Evolutionary conservation across 2,888 invertebrate genomes (phyloP).

Genomic region (Ryuthela nishihirai): DNA sequence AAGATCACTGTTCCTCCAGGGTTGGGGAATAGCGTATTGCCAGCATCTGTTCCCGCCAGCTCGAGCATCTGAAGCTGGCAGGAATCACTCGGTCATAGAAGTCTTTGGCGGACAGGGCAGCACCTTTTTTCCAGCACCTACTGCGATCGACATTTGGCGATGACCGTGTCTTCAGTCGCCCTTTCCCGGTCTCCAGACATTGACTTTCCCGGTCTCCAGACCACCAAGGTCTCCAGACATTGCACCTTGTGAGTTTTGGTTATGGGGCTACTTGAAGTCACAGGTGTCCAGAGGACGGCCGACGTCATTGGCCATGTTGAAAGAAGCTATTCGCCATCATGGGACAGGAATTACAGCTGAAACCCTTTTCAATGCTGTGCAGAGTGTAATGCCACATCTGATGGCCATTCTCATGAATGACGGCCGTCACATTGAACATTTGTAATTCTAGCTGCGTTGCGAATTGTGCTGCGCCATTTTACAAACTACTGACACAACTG

Average conservation of each 20-base stretch:
- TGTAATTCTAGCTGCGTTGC: too few relatives aligned
- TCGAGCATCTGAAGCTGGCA: too few relatives aligned
- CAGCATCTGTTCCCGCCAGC: too few relatives aligned
- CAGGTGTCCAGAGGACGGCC: not conserved
- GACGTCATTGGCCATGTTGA: not conserved
- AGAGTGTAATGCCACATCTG: not conserved
- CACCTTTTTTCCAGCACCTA: not conserved
- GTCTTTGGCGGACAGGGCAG: too few relatives aligned
- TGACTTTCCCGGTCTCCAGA: not conserved
- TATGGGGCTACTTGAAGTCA: constrained; percentile 5
- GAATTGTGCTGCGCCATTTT: too few relatives aligned
- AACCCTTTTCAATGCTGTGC: constrained; percentile 5
- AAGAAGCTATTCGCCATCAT: constrained; percentile 5
- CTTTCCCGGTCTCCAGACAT: not conserved
- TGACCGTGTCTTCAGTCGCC: not conserved
- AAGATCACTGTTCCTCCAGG: too few relatives aligned
- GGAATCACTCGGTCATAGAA: too few relatives aligned
- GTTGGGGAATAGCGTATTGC: too few relatives aligned
- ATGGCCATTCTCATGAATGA: not conserved
- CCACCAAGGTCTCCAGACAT: constrained; percentile 3
- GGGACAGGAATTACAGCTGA: constrained; percentile 2
- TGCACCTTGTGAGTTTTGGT: constrained; percentile 5
- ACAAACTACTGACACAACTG: too few relatives aligned
- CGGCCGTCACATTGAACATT: too few relatives aligned
- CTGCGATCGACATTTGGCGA: not conserved